Evolutionary conservation across 2,797 vertebrate species (phyloP).

Genomic region (Enteromius treurensis): DNA sequence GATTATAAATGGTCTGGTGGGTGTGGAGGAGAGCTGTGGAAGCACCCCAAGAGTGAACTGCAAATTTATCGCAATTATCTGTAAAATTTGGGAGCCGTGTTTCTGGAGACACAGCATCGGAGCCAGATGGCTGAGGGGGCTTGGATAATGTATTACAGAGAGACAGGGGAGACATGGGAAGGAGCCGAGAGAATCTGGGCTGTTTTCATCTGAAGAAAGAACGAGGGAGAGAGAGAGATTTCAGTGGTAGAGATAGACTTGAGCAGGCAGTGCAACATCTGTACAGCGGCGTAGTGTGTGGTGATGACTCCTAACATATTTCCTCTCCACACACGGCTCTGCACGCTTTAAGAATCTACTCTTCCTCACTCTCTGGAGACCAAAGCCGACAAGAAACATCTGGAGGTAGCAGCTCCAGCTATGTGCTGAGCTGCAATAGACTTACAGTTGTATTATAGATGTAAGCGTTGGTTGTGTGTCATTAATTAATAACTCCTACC

Average conservation of each 20-base stretch:
- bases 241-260: slow-evolving; percentile 21
- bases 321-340: slow-evolving; percentile 37
- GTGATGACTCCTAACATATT: slow-evolving; percentile 44
- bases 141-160: slow-evolving; percentile 56
- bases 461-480: slow-evolving; percentile 21
- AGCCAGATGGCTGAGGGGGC: slow-evolving; percentile 58
- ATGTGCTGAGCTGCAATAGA: slow-evolving; percentile 39
- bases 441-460: slow-evolving; percentile 41
- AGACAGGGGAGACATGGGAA: slow-evolving; percentile 38
- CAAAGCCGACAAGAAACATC: slow-evolving; percentile 39
- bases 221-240: background rate
- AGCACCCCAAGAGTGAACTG: slow-evolving; percentile 45
- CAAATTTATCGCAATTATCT: slow-evolving; percentile 60
- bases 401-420: slow-evolving; percentile 29
- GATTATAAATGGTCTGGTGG: slow-evolving; percentile 56
- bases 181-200: slow-evolving; percentile 25
- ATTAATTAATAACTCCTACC: slow-evolving; percentile 19
- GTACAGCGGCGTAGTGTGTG: slow-evolving; percentile 7
- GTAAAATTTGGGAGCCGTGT: slow-evolving; percentile 44
- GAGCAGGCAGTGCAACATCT: slow-evolving; percentile 45
- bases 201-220: slow-evolving; percentile 12
- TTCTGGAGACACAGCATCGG: slow-evolving; percentile 42
- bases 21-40: slow-evolving; percentile 22
- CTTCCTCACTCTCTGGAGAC: slow-evolving; percentile 26
- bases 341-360: slow-evolving; percentile 37